phyloP scores from a whole-genome alignment of 1,140 invertebrate genomes.

The Stratiolaelaps scimitus region DNA sequence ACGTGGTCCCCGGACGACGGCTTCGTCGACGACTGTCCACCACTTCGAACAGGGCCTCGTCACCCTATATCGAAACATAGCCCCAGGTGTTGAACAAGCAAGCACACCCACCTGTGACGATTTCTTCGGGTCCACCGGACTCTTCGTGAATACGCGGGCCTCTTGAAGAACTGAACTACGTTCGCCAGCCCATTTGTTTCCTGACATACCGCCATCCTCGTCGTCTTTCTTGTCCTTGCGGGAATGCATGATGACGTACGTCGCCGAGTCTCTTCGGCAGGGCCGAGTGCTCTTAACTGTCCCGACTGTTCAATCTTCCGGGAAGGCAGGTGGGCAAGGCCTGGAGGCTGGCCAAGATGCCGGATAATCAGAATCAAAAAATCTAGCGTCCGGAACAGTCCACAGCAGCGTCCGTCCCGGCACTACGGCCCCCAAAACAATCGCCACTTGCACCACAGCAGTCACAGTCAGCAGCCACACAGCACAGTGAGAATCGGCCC shows the following conservation, averaged over 20 bases:
- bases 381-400: slow-evolving; percentile 1
- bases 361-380: not conserved
- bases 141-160: slow-evolving; percentile 91
- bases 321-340: not conserved
- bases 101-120: slow-evolving; percentile 53
- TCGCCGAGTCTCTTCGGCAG: not conserved
- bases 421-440: too few species aligned
- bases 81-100: too few species aligned
- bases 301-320: slow-evolving; percentile 3
- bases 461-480: too few species aligned
- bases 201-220: slow-evolving; percentile 44
- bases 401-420: not conserved
- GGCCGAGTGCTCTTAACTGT: not conserved
- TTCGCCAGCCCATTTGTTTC: slow-evolving; percentile 40
- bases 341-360: too few species aligned
- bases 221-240: slow-evolving; percentile 33
- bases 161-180: slow-evolving; percentile 47
- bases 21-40: too few species aligned
- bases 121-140: slow-evolving; percentile 89
- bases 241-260: slow-evolving; percentile 21
- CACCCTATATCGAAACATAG: too few species aligned
- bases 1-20: too few species aligned
- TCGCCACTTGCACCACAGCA: too few species aligned
- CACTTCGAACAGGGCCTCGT: too few species aligned
- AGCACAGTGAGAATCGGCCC: too few species aligned